Conservation (phyloP, 2,113 vertebrate species). For the Sinocyclocheilus rhinocerous region DNA sequence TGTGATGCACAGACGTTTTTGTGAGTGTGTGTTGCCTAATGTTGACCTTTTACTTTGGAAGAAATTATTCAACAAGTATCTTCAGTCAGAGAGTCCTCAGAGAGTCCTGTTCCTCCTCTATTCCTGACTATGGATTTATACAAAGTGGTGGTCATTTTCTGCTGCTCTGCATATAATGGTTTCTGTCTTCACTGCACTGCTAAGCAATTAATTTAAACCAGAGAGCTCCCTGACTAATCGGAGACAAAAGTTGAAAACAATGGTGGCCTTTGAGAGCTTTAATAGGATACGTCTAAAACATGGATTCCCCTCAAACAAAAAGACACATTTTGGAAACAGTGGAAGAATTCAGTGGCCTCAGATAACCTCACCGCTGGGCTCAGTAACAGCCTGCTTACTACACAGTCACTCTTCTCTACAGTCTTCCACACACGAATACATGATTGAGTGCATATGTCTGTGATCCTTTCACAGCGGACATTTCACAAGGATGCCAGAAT, state of each 20-base stretch:
- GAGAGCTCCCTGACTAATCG: conserved; percentile 30
- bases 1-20: neutral
- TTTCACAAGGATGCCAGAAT: neutral
- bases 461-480: neutral
- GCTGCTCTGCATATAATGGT: neutral
- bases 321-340: neutral
- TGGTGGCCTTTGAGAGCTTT: conserved; percentile 21
- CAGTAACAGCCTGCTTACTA: neutral
- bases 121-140: neutral
- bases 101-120: neutral
- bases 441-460: neutral
- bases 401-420: neutral
- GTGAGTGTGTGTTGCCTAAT: neutral
- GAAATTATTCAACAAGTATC: neutral
- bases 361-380: neutral
- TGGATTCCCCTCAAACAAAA: conserved; percentile 15
- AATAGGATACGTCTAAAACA: conserved; percentile 39
- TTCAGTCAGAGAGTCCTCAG: neutral
- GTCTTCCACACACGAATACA: neutral
- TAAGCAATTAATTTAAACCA: conserved; percentile 37
- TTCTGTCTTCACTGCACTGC: conserved; percentile 5
- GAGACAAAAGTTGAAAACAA: conserved; percentile 34
- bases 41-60: neutral
- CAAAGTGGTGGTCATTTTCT: neutral
- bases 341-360: neutral